These are phyloP conservation scores for Eulithis prunata DNA, from an alignment of 2,888 invertebrate species.

Conservation along the genomic window DNA sequence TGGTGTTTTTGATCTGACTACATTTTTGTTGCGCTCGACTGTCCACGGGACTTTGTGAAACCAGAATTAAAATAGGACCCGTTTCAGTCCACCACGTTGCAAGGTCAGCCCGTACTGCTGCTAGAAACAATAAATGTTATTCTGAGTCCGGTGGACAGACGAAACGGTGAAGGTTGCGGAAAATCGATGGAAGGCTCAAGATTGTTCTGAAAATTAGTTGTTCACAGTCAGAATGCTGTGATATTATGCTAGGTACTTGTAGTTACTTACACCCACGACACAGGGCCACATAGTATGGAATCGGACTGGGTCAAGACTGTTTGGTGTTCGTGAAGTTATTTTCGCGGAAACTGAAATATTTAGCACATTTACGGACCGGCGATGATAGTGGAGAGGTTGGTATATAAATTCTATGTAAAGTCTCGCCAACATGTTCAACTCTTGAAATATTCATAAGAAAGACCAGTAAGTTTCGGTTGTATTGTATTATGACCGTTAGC, in stretches of 20 bases:
- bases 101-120: too few species aligned
- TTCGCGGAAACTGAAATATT: too few species aligned
- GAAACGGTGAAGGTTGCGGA: neutral
- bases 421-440: neutral
- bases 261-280: neutral
- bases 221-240: neutral
- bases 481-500: constrained; percentile 20
- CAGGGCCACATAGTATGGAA: neutral
- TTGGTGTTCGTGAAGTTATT: too few species aligned
- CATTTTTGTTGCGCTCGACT: too few species aligned
- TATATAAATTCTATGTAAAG: too few species aligned
- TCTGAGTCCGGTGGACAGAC: neutral
- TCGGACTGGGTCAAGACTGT: too few species aligned
- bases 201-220: constrained; percentile 1
- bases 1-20: constrained; percentile 6
- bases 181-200: neutral
- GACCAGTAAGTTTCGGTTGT: neutral
- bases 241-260: neutral
- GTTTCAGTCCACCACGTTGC: too few species aligned
- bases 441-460: constrained; percentile 3
- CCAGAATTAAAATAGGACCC: too few species aligned
- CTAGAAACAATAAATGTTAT: neutral
- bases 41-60: too few species aligned
- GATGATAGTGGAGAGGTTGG: too few species aligned
- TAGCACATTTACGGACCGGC: too few species aligned